These are phyloP conservation scores for Champsocephalus gunnari DNA, from an alignment of 2,797 vertebrate genomes.

Conservation along the genomic window DNA sequence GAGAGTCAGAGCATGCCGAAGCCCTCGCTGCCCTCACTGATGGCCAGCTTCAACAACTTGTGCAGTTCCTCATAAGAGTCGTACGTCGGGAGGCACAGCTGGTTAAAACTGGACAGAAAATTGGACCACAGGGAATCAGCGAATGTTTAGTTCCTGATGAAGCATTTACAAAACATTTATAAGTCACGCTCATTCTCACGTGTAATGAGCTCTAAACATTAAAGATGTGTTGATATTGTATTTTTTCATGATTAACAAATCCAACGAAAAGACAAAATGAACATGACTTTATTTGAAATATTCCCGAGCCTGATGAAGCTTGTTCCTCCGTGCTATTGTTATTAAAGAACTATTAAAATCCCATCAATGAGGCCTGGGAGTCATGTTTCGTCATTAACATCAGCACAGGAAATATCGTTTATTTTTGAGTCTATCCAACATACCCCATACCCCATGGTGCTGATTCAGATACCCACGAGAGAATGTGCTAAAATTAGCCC, in stretches of 20 bases:
- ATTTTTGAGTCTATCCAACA: conserved; percentile 4
- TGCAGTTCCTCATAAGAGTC: conserved; percentile 99
- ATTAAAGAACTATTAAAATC: conserved; percentile 22
- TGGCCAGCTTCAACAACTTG: conserved; percentile 98
- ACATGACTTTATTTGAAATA: neutral
- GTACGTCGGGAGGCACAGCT: conserved; percentile 99
- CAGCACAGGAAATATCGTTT: neutral
- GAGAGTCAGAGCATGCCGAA: conserved; percentile 96
- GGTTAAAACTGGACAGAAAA: conserved; percentile 92
- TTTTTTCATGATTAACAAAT: conserved; percentile 1
- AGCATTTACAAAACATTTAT: neutral
- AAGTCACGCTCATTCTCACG: neutral
- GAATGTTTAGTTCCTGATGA: neutral
- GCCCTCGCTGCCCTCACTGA: conserved; percentile 98
- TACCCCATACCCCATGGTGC: conserved; percentile 1
- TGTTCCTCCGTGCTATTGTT: conserved; percentile 9
- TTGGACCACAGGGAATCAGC: neutral
- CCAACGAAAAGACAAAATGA: neutral
- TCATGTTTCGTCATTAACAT: neutral
- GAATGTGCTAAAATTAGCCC: neutral
- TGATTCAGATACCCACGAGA: conserved; percentile 2
- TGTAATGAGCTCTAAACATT: neutral
- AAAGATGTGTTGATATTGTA: neutral
- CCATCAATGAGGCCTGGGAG: neutral
- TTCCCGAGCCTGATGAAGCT: neutral